A percentile compares a stretch with the other conserved stretches of the same genome.
These are phyloP conservation scores for Homalodisca vitripennis DNA, from an alignment of 1,140 invertebrate genomes.

Conservation along the genomic window DNA sequence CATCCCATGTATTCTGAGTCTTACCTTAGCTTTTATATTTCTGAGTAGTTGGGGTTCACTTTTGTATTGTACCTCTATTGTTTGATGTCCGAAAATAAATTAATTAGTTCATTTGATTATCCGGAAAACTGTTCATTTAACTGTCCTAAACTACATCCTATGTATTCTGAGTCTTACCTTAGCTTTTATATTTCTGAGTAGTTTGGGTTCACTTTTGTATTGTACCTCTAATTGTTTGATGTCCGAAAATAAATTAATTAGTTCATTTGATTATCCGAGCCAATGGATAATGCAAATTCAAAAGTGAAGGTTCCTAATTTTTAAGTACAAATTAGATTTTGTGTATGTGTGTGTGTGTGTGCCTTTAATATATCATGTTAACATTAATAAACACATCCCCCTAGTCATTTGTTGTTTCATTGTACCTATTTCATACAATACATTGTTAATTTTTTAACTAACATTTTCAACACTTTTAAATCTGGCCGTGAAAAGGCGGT, in stretches of 20 bases:
- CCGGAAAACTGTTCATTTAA: no score
- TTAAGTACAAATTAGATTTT: conserved; percentile 41
- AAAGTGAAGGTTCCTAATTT: conserved; percentile 41
- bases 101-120: conserved; percentile 32
- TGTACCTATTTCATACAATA: no score
- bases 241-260: not conserved
- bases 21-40: conserved; percentile 15
- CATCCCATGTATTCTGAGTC: not conserved
- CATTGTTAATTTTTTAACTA: no score
- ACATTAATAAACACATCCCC: conserved; percentile 38
- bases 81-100: not conserved
- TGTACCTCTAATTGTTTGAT: conserved; percentile 6
- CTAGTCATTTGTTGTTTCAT: conserved; percentile 34
- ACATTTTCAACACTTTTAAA: no score
- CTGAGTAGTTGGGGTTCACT: not conserved
- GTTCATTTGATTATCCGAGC: conserved; percentile 38
- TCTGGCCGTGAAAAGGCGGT: no score
- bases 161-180: not conserved
- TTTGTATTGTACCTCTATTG: no score
- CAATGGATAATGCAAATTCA: conserved; percentile 39
- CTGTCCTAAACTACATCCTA: not conserved
- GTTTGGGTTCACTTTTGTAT: conserved; percentile 8
- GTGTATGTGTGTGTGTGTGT: conserved; percentile 41
- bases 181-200: conserved; percentile 14
- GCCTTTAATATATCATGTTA: conserved; percentile 41